Percentiles rank a stretch among this genome's conserved stretches.
Evolutionary conservation across 1,140 invertebrate genomes (phyloP).

Genomic region (Calephelis nemesis): DNA sequence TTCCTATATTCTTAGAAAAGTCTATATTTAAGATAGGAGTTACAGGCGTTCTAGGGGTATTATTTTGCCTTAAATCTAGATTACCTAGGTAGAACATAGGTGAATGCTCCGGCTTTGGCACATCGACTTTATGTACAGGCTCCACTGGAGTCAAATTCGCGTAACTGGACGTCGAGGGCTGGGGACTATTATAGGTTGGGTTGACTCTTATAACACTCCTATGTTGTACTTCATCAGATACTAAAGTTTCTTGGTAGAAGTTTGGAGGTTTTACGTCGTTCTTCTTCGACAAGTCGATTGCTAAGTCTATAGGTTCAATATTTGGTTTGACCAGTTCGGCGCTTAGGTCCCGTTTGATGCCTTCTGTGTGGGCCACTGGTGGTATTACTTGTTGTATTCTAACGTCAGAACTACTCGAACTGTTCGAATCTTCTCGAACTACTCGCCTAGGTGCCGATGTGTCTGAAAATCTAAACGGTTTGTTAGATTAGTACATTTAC

Average conservation of each 20-base stretch:
- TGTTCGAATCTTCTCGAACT: slow-evolving; percentile 63
- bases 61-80: slow-evolving; percentile 36
- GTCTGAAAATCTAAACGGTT: slow-evolving; percentile 52
- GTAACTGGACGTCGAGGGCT: slow-evolving; percentile 62
- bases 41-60: slow-evolving; percentile 43
- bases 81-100: slow-evolving; percentile 28
- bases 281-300: slow-evolving; percentile 61
- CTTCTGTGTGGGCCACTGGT: slow-evolving; percentile 31
- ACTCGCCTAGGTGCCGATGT: slow-evolving; percentile 46
- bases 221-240: slow-evolving; percentile 51
- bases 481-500: not conserved
- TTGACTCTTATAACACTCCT: slow-evolving; percentile 63
- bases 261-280: slow-evolving; percentile 53
- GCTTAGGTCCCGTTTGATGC: slow-evolving; percentile 42
- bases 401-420: slow-evolving; percentile 62
- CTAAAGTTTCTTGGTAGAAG: slow-evolving; percentile 67
- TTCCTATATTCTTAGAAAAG: slow-evolving; percentile 56
- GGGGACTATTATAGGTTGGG: slow-evolving; percentile 57
- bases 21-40: slow-evolving; percentile 70
- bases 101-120: slow-evolving; percentile 46
- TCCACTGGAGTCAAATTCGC: slow-evolving; percentile 42
- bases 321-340: slow-evolving; percentile 38
- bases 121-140: slow-evolving; percentile 38
- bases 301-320: slow-evolving; percentile 40
- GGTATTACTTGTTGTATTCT: slow-evolving; percentile 40